These are phyloP conservation scores for Cordilura impudica DNA, from an alignment of 2,888 invertebrate genomes.

Conservation along the genomic window DNA sequence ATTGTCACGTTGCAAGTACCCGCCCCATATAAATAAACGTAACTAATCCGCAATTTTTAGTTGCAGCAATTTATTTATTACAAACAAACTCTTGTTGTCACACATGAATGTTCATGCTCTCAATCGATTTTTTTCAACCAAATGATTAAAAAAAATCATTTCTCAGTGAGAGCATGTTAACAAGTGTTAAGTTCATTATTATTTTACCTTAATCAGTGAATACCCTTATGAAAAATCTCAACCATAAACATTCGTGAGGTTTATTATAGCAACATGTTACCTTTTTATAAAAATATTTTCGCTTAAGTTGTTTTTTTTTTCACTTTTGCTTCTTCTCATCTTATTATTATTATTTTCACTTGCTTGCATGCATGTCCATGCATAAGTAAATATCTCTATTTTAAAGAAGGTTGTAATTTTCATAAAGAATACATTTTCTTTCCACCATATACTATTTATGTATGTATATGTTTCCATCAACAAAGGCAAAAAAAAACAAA, in stretches of 20 bases:
- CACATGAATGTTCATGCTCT: too few relatives aligned
- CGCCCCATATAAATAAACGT: too few relatives aligned
- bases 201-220: background rate
- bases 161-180: background rate
- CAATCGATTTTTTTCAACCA: too few relatives aligned
- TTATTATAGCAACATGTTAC: slow-evolving; percentile 7
- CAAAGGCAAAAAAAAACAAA: slow-evolving; percentile 23
- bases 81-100: too few relatives aligned
- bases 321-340: background rate
- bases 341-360: slow-evolving; percentile 1
- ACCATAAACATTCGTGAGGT: background rate
- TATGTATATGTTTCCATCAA: background rate
- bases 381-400: background rate
- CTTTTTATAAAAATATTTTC: slow-evolving; percentile 4
- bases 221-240: background rate
- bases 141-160: background rate
- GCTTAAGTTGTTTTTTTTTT: background rate
- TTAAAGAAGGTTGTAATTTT: slow-evolving; percentile 10
- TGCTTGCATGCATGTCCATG: slow-evolving; percentile 3
- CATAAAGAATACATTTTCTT: background rate
- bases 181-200: background rate
- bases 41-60: too few relatives aligned
- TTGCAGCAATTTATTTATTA: too few relatives aligned
- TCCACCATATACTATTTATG: background rate
- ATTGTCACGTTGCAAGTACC: too few relatives aligned